A percentile compares a stretch with the other conserved stretches of the same genome.
These are phyloP conservation scores for Neuroterus valhalla DNA, from an alignment of 1,140 invertebrate species.

Conservation along the genomic window DNA sequence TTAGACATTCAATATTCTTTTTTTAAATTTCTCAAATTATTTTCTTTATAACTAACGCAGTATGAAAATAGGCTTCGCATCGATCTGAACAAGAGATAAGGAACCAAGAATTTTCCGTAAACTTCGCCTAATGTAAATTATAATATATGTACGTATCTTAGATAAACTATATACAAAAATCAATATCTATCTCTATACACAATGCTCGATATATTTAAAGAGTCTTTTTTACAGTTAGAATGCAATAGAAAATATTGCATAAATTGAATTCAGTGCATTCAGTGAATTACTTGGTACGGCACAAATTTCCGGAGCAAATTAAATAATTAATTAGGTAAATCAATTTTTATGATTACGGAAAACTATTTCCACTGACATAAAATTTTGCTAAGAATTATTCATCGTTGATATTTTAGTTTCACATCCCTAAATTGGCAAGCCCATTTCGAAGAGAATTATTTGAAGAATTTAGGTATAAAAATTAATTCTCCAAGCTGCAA, in stretches of 20 bases:
- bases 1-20: not conserved
- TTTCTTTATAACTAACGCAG: not conserved
- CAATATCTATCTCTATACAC: constrained; percentile 51
- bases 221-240: constrained; percentile 28
- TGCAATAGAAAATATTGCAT: constrained; percentile 25
- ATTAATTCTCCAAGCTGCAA: not conserved
- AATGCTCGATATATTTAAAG: constrained; percentile 25
- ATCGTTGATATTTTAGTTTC: not conserved
- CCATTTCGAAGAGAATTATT: not conserved
- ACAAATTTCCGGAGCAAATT: too few relatives aligned
- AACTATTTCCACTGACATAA: not conserved
- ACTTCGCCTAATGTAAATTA: not conserved
- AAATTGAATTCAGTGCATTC: not conserved
- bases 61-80: constrained; percentile 1
- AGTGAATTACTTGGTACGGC: not conserved
- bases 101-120: not conserved
- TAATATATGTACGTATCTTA: constrained; percentile 44
- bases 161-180: constrained; percentile 69
- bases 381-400: not conserved
- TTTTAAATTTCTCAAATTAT: not conserved
- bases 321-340: too few relatives aligned
- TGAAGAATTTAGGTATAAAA: not conserved
- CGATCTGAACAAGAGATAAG: not conserved
- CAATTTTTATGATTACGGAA: not conserved
- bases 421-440: not conserved